These are phyloP conservation scores for Pyrocoelia pectoralis DNA, from an alignment of 2,888 invertebrate genomes.

Conservation along the genomic window DNA sequence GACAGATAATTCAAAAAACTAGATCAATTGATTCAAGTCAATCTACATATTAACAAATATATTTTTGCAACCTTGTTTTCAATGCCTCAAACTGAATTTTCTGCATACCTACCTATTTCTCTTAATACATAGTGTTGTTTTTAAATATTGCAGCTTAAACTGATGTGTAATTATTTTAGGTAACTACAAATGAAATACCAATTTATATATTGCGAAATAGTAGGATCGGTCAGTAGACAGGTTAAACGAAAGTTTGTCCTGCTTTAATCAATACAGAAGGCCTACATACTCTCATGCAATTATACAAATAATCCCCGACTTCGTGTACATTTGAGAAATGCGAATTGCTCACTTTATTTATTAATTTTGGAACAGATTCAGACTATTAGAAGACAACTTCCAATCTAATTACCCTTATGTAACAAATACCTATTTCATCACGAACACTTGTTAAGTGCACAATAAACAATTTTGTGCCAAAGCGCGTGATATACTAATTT, in stretches of 20 bases:
- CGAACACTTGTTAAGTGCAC: too few species aligned
- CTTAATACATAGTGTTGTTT: too few species aligned
- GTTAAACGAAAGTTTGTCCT: conserved; percentile 40
- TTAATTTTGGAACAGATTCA: not conserved
- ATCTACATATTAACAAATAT: not conserved
- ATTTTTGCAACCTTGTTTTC: not conserved
- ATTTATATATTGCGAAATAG: conserved; percentile 41
- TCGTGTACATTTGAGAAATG: not conserved
- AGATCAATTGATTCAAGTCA: not conserved
- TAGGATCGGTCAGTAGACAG: conserved; percentile 43
- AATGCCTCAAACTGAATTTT: not conserved
- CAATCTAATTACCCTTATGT: not conserved
- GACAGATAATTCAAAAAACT: not conserved
- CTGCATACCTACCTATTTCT: too few species aligned
- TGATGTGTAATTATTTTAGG: not conserved
- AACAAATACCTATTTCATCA: not conserved
- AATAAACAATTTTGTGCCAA: too few species aligned
- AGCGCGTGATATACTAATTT: too few species aligned
- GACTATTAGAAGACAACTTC: not conserved
- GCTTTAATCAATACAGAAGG: conserved; percentile 22
- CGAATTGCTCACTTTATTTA: not conserved
- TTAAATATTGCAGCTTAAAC: not conserved
- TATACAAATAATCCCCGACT: not conserved
- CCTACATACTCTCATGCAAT: conserved; percentile 22
- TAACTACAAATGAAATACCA: conserved; percentile 34